Percentiles rank a stretch among this genome's conserved stretches.
Conservation (phyloP, 2,888 invertebrate species). For the Tetragonisca angustula region DNA sequence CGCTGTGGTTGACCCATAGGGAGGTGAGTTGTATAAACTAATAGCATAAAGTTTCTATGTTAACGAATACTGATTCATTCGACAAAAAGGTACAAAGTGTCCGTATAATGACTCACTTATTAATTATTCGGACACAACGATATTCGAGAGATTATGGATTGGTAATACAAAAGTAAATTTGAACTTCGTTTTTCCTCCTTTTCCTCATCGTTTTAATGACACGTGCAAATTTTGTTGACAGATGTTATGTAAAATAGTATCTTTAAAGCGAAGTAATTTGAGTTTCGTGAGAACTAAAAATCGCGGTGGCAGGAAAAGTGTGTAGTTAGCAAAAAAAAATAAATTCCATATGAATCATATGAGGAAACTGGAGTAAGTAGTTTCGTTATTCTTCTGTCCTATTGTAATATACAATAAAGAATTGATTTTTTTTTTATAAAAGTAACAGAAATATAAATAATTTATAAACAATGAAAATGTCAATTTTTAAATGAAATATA, state of each 20-base stretch:
- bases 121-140: too few relatives aligned
- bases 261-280: neutral
- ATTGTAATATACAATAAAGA: neutral
- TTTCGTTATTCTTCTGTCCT: neutral
- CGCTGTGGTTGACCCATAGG: conserved; percentile 78
- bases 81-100: too few relatives aligned
- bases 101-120: too few relatives aligned
- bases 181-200: neutral
- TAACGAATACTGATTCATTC: neutral
- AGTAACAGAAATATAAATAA: too few relatives aligned
- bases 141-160: too few relatives aligned
- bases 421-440: too few relatives aligned
- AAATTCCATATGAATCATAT: neutral
- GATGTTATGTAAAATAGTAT: neutral
- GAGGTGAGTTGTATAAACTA: conserved; percentile 80
- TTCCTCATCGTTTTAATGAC: too few relatives aligned
- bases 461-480: too few relatives aligned
- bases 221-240: neutral
- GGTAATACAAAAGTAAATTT: neutral
- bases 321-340: neutral
- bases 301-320: neutral
- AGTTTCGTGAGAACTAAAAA: neutral
- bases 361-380: neutral
- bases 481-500: too few relatives aligned
- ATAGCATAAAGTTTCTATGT: neutral